Evolutionary conservation across 1,140 invertebrate species (phyloP), one percentile per base, ranked within the genome.

Genomic region (Drosophila tropicalis): DNA sequence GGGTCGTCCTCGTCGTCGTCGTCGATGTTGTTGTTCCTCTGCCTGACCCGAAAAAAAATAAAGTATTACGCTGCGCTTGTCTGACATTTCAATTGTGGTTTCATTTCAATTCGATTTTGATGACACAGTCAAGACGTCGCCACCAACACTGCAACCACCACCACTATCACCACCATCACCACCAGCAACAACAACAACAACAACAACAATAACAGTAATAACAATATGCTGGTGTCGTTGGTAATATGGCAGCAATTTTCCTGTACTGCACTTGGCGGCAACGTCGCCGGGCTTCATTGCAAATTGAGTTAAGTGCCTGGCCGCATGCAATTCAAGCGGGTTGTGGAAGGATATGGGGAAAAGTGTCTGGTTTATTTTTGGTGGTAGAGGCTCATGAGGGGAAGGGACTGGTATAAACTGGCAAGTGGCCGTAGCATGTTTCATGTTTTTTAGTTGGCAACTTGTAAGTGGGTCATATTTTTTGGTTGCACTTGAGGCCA

Each of bases 261-360:
- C 77, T 71, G 64, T 72, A 74, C 72, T 85, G 82, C 82, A 85
- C 41, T 81, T 71, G 74, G 66, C 58, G 74, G 68, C 73, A 67
- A 32, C 67, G 56, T 22, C 69, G 55, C 57, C 71, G 58, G 63
- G 63, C 62, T 72, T 79, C 69, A 71, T 77, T 86, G 79, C 84
- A 86, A 86, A 86, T 86, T 86, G 84, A 86, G 79, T 86, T 86
- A 87, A 86, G 84, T 86, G 84, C 72, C 84, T 64, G 65, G 72
- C 70, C 72, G 76, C 83, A 89, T 86, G 84, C 83, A 89, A 86
- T 67, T 39, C 44, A 51, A 44, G 15, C n/a, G 41, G 41, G 41
- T 15, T 5, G 17, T 15, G 44, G 44, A 9, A 9, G 44, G 44
- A 2, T 9, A 47, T 9, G 15, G 15, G 15, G 15, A 10, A 6